phyloP scores from a whole-genome alignment of 2,888 invertebrate genomes.

The Caenorhabditis afra region DNA sequence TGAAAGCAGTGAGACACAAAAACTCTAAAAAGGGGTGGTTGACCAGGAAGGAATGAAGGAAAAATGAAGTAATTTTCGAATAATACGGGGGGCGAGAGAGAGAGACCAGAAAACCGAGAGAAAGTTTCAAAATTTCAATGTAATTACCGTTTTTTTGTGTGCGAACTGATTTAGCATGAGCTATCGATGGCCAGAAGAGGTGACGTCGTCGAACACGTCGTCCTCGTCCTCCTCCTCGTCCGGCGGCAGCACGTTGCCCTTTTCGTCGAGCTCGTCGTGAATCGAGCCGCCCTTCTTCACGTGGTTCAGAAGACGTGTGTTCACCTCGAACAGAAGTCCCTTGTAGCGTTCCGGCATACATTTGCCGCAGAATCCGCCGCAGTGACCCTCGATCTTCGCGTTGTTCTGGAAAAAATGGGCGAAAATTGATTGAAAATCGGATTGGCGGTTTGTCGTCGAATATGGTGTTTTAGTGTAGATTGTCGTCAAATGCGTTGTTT shows the following conservation, averaged over 20 bases:
- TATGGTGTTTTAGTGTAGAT: too few relatives aligned
- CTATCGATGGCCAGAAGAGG: not conserved
- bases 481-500: too few relatives aligned
- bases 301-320: constrained; percentile 37
- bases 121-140: too few relatives aligned
- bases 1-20: not conserved
- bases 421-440: too few relatives aligned
- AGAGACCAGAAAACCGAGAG: constrained; percentile 46
- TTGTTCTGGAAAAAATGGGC: constrained; percentile 77
- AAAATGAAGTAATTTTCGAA: constrained; percentile 16
- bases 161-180: too few relatives aligned
- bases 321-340: constrained; percentile 76
- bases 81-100: constrained; percentile 2
- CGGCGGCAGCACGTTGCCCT: too few relatives aligned
- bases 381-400: constrained; percentile 74
- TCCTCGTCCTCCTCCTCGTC: constrained; percentile 31
- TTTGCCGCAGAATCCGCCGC: constrained; percentile 80
- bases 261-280: constrained; percentile 26
- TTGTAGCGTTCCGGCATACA: constrained; percentile 79
- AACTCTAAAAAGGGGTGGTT: constrained; percentile 4
- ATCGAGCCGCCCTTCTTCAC: constrained; percentile 43
- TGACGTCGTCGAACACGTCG: constrained; percentile 10
- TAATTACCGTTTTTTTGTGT: too few relatives aligned
- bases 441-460: too few relatives aligned
- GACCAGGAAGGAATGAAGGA: constrained; percentile 25